phyloP scores from a whole-genome alignment of 1,140 invertebrate species.

The Streblospio benedicti region DNA sequence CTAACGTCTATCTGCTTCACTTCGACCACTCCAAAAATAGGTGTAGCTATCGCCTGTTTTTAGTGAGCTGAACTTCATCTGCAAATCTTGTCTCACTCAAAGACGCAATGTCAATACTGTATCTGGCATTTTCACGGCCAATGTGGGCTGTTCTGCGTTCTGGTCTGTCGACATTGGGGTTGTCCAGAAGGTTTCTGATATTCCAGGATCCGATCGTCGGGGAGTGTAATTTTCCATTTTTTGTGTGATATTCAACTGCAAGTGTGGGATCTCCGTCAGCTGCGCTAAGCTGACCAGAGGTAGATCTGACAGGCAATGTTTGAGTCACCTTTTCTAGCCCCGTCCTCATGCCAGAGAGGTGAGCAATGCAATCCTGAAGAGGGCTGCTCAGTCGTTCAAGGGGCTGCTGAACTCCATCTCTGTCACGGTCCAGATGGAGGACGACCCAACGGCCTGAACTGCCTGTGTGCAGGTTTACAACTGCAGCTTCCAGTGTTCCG shows the following conservation, averaged over 20 bases:
- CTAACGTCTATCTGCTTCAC: not conserved
- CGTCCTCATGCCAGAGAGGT: not conserved
- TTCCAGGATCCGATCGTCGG: constrained; percentile 9
- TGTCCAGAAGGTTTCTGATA: constrained; percentile 7
- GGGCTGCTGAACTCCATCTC: constrained; percentile 6
- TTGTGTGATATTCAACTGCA: not conserved
- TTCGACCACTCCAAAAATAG: constrained; percentile 15
- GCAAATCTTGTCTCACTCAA: constrained; percentile 11
- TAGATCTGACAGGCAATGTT: not conserved
- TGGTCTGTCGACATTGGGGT: constrained; percentile 7
- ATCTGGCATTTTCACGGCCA: constrained; percentile 10
- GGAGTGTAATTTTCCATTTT: not conserved
- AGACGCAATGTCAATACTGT: constrained; percentile 14
- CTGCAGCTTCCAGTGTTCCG: constrained; percentile 10
- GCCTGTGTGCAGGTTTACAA: constrained; percentile 7
- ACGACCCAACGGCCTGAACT: not conserved
- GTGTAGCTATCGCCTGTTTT: constrained; percentile 8
- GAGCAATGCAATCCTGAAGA: not conserved
- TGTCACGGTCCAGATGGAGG: not conserved
- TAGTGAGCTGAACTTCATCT: constrained; percentile 4
- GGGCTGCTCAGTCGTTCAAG: not conserved
- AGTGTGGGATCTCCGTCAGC: not conserved
- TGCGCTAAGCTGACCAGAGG: not conserved
- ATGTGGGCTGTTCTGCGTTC: constrained; percentile 14
- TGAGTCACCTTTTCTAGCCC: not conserved